Evolutionary conservation across 2,888 invertebrate genomes (phyloP), one percentile per base, ranked within the genome.

Genomic region (Patella pellucida): DNA sequence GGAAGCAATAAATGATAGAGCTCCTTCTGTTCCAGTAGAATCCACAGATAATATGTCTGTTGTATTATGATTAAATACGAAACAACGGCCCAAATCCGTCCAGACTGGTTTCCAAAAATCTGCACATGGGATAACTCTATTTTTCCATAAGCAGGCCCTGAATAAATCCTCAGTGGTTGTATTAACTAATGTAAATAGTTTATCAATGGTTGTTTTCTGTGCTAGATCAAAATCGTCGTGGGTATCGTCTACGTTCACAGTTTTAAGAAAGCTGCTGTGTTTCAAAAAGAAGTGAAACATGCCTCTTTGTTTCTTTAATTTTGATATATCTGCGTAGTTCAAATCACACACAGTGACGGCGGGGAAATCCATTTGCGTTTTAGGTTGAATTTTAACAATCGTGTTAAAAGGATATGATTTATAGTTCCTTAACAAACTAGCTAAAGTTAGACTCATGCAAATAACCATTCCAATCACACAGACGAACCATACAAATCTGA

Each of bases 311-410:
- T 62, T n/a, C 11, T 9, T 2, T 12, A 62, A 23, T 7, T 23
- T 19, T 5, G 19, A 14, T 1, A 75, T 71, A 52, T 75, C 68
- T 27, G 75, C 19, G 23, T 19, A 54, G 52, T 72, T 69, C 7
- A 75, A 56, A 62, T 75, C 75, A 68, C 77, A 75, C 31, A 78
- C 50, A 14, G 77, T 78, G 19, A 78, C 71, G 3, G 75, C 68
- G 4, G 77, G 75, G 50, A 78, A 78, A 31, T 23, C 56, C 51
- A 78, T 41, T 52, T 69, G 50, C n/a, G 62, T 56, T 23, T 68
- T 52, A 50, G 73, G 73, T 19, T 70, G 71, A 41, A 75, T 51
- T 14, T 56, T 52, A 9, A 75, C 51, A 15, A 68, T 16, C 11
- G 77, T 78, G 51, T 72, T 56, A 16, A 74, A 16, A 1, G 68